Percentiles rank a stretch among this genome's conserved stretches.
These are phyloP conservation scores for Calyptomena viridis DNA, from an alignment of 2,113 vertebrate genomes.

Conservation along the genomic window DNA sequence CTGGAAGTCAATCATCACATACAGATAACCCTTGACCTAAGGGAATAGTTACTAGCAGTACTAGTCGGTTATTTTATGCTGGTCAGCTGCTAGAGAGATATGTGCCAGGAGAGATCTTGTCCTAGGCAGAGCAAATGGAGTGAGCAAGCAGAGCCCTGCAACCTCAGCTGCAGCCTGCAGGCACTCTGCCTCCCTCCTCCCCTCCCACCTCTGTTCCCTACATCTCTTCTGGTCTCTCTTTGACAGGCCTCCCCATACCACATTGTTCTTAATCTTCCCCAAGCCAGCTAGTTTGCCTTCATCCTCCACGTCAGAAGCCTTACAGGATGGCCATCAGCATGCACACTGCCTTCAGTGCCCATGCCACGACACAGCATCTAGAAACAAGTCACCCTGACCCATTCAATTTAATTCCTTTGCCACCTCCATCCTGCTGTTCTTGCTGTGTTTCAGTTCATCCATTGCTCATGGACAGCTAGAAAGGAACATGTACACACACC, in stretches of 20 bases:
- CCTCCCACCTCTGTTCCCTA: rapidly evolving
- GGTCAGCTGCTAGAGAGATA: not conserved
- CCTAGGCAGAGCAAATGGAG: not conserved
- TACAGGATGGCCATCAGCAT: not conserved
- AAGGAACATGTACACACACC: not conserved
- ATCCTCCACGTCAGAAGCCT: not conserved
- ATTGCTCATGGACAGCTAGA: not conserved
- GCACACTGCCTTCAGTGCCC: not conserved
- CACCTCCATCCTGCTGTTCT: not conserved
- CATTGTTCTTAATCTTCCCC: rapidly evolving
- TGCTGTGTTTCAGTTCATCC: not conserved
- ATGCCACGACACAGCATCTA: rapidly evolving
- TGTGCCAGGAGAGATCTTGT: not conserved
- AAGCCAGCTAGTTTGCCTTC: not conserved
- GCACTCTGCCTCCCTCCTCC: too few species aligned
- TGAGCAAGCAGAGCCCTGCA: not conserved
- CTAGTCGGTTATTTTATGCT: not conserved
- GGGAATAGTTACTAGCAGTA: not conserved
- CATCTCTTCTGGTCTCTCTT: not conserved
- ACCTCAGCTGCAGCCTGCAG: not conserved
- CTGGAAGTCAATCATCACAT: rapidly evolving
- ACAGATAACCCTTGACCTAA: not conserved
- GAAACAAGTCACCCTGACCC: not conserved
- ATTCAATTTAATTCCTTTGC: not conserved
- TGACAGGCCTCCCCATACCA: rapidly evolving